phyloP scores from a whole-genome alignment of 2,113 vertebrate genomes.

The Carettochelys insculpta region DNA sequence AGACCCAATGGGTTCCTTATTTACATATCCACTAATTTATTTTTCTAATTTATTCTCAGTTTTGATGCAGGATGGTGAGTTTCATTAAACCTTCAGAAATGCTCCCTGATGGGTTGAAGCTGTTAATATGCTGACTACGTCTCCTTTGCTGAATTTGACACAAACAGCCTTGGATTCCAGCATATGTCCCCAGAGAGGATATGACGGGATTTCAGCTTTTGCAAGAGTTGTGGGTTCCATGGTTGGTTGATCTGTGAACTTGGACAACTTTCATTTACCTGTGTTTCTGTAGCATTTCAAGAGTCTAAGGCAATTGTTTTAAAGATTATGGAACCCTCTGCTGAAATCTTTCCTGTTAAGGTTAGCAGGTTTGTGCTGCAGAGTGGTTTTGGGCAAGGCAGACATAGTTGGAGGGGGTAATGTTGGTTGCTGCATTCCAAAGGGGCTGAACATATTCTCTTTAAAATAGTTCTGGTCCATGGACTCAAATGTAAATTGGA shows the following conservation, averaged over 20 bases:
- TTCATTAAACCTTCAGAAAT: not conserved
- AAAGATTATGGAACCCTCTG: not conserved
- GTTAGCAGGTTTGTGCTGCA: not conserved
- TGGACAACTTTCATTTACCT: not conserved
- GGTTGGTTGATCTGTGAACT: not conserved
- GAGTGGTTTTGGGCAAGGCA: too few relatives aligned
- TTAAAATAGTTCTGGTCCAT: not conserved
- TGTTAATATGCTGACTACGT: not conserved
- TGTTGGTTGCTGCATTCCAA: not conserved
- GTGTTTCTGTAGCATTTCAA: not conserved
- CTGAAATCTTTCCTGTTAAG: not conserved
- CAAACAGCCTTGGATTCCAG: not conserved
- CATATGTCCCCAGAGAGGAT: not conserved
- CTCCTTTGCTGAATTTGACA: too few relatives aligned
- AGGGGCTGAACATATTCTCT: not conserved
- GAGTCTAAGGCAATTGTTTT: not conserved
- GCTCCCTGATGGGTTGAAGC: not conserved
- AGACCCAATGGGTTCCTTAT: not conserved
- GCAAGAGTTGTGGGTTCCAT: rapidly evolving
- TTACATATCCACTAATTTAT: not conserved
- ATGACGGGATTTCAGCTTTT: not conserved
- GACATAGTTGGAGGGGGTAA: not conserved
- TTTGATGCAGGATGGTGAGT: not conserved
- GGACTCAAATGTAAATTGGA: rapidly evolving
- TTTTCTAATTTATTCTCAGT: not conserved